phyloP scores from a whole-genome alignment of 2,888 invertebrate species.

The Lochmaea capreae region DNA sequence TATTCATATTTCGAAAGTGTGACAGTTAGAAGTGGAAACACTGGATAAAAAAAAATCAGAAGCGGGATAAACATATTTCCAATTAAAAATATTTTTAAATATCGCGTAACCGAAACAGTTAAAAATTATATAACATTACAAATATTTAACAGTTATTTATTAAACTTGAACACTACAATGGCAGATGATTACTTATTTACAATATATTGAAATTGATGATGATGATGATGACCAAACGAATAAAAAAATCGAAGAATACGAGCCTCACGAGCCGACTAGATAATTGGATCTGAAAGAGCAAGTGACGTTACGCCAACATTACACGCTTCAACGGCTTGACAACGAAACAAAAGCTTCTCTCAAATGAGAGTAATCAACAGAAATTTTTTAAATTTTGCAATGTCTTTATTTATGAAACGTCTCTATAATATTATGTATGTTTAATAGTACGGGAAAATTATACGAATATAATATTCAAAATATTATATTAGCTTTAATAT shows the following conservation, averaged over 20 bases:
- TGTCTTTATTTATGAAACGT: constrained; percentile 39
- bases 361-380: constrained; percentile 36
- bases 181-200: constrained; percentile 28
- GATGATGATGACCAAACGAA: constrained; percentile 26
- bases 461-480: background rate
- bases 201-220: constrained; percentile 28
- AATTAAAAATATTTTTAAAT: no score
- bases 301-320: constrained; percentile 35
- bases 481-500: background rate
- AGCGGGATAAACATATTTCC: no score
- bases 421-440: background rate
- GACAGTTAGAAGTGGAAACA: background rate
- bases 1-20: background rate
- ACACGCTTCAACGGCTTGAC: constrained; percentile 36
- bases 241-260: constrained; percentile 16
- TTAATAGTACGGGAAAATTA: constrained; percentile 19
- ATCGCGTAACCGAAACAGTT: no score
- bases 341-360: constrained; percentile 36
- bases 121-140: no score
- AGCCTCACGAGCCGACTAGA: constrained; percentile 25
- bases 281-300: constrained; percentile 41
- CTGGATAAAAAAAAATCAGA: no score
- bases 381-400: constrained; percentile 37
- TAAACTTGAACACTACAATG: constrained; percentile 17
- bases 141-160: background rate